A percentile compares a stretch with the other conserved stretches of the same genome.
Conservation (phyloP, 2,888 invertebrate genomes). For the Thelaira solivaga region DNA sequence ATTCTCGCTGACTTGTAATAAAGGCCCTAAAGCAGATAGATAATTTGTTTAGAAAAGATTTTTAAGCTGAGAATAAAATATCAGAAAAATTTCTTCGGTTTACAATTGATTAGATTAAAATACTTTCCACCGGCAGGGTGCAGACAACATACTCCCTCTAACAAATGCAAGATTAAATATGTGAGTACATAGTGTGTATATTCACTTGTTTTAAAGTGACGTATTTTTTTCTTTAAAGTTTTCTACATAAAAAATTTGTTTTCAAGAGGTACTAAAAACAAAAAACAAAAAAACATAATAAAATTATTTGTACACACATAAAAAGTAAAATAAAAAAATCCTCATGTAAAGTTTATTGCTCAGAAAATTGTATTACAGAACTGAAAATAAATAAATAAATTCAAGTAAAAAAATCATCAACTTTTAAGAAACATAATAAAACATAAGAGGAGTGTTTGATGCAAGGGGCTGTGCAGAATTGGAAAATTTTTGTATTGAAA, state of each 20-base stretch:
- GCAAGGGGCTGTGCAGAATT: too few species aligned
- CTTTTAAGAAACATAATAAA: conserved; percentile 12
- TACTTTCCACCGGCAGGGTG: too few species aligned
- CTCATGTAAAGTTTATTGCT: conserved; percentile 52
- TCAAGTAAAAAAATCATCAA: neutral
- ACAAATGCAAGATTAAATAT: neutral
- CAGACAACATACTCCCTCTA: neutral
- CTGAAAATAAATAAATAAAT: neutral
- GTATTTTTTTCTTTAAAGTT: conserved; percentile 44
- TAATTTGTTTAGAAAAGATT: too few species aligned
- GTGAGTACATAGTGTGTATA: too few species aligned
- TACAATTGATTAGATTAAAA: too few species aligned
- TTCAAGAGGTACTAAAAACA: neutral
- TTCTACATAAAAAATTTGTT: conserved; percentile 1
- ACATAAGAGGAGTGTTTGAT: too few species aligned
- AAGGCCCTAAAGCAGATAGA: too few species aligned
- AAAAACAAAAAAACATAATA: neutral
- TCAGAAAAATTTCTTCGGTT: too few species aligned
- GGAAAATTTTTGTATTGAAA: too few species aligned
- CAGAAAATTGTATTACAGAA: conserved; percentile 49
- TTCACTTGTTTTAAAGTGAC: conserved; percentile 17
- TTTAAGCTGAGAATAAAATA: too few species aligned
- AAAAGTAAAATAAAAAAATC: conserved; percentile 24
- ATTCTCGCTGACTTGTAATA: too few species aligned
- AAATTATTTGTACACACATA: neutral